Evolutionary conservation across 2,888 invertebrate genomes (phyloP).

Genomic region (Oeneis ivallda): DNA sequence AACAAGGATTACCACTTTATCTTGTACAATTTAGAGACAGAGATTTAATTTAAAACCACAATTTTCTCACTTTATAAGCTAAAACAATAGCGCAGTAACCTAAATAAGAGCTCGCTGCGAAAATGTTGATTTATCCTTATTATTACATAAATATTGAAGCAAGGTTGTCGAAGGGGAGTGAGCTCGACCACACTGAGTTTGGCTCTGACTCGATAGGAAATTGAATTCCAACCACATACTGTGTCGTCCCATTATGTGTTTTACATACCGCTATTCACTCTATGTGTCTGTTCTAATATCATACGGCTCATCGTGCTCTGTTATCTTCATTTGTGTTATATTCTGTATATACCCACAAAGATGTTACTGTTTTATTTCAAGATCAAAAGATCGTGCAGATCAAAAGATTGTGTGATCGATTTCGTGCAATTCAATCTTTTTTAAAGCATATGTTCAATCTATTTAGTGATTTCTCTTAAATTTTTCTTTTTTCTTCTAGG

Average conservation of each 20-base stretch:
- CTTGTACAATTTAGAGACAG: neutral
- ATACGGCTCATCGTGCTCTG: neutral
- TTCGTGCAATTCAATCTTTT: no score
- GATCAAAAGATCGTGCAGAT: no score
- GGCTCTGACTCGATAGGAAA: slow-evolving; percentile 54
- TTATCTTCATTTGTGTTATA: slow-evolving; percentile 7
- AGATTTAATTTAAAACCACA: neutral
- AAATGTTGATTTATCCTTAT: slow-evolving; percentile 23
- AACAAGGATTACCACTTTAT: neutral
- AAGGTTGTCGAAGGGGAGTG: slow-evolving; percentile 41
- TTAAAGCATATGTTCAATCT: no score
- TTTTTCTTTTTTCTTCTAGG: no score
- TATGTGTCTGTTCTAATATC: slow-evolving; percentile 27
- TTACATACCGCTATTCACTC: slow-evolving; percentile 46
- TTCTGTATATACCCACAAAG: neutral
- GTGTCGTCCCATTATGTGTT: slow-evolving; percentile 44
- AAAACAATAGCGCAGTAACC: neutral
- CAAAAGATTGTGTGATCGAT: no score
- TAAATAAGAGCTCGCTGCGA: slow-evolving; percentile 13
- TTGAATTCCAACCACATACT: slow-evolving; percentile 54
- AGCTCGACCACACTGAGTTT: slow-evolving; percentile 47
- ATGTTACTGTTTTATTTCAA: no score
- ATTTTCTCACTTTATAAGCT: neutral
- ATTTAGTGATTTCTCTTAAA: no score
- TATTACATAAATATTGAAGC: slow-evolving; percentile 32